phyloP scores from a whole-genome alignment of 2,888 invertebrate genomes.

The Lathronympha strigana region DNA sequence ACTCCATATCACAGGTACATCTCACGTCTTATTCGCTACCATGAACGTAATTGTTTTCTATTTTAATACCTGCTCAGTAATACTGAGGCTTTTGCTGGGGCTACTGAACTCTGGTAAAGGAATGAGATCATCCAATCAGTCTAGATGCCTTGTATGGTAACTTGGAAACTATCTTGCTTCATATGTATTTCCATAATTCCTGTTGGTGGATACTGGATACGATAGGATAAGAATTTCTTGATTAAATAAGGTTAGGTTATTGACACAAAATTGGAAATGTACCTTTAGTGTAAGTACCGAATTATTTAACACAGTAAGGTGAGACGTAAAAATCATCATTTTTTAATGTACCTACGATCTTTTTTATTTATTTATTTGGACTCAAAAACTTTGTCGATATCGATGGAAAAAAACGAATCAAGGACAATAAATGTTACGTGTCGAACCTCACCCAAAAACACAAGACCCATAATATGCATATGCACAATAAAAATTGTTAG shows the following conservation, averaged over 20 bases:
- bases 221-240: conserved; percentile 1
- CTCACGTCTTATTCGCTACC: neutral
- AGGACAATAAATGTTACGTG: neutral
- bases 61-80: conserved; percentile 7
- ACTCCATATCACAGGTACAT: neutral
- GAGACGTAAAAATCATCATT: too few relatives aligned
- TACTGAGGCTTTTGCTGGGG: conserved; percentile 26
- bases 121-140: conserved; percentile 28
- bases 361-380: too few relatives aligned
- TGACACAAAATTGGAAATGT: neutral
- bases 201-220: neutral
- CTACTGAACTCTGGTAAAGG: conserved; percentile 8
- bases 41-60: conserved; percentile 4
- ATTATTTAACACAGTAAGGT: too few relatives aligned
- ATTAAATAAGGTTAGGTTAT: neutral
- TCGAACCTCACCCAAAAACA: too few relatives aligned
- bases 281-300: too few relatives aligned
- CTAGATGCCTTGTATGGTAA: conserved; percentile 31
- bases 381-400: neutral
- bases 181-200: conserved; percentile 17
- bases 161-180: conserved; percentile 3
- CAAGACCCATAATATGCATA: too few relatives aligned
- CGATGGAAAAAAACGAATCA: neutral
- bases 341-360: too few relatives aligned
- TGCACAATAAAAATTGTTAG: too few relatives aligned